These are phyloP conservation scores for Malurus elegans DNA, from an alignment of 2,113 vertebrate species.

Conservation along the genomic window DNA sequence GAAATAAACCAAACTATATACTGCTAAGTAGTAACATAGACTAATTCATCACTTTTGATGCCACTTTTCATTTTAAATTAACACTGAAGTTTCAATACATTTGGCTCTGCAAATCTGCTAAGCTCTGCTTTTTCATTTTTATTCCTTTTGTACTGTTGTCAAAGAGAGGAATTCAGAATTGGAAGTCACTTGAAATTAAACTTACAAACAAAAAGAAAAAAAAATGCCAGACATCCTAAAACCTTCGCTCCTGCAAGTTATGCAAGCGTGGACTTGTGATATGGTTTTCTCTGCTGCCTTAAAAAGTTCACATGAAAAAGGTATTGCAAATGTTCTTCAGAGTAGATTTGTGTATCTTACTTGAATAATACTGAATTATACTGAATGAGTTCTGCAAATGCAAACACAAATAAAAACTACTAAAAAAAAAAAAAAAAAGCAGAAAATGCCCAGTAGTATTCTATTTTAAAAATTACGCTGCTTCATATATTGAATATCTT, in stretches of 20 bases:
- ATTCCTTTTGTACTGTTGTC: neutral
- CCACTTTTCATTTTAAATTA: neutral
- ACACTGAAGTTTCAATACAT: neutral
- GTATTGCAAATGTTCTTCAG: neutral
- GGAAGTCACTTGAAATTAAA: neutral
- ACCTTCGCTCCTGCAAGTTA: neutral
- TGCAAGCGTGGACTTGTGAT: neutral
- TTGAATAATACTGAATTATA: neutral
- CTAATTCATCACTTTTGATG: neutral
- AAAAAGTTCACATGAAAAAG: neutral
- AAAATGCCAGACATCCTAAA: neutral
- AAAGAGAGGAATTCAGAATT: neutral
- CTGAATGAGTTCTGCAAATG: neutral
- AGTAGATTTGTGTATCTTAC: neutral
- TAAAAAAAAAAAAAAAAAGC: accelerated
- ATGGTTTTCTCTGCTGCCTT: neutral
- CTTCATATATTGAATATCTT: neutral
- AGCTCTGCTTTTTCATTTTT: neutral
- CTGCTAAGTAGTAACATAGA: neutral
- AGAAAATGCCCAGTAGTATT: neutral
- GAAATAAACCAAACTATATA: neutral
- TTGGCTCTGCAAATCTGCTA: neutral
- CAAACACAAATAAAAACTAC: neutral
- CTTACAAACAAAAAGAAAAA: neutral
- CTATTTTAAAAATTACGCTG: neutral